Conservation (phyloP, 2,888 invertebrate genomes). For the Himalopsyche japonica region DNA sequence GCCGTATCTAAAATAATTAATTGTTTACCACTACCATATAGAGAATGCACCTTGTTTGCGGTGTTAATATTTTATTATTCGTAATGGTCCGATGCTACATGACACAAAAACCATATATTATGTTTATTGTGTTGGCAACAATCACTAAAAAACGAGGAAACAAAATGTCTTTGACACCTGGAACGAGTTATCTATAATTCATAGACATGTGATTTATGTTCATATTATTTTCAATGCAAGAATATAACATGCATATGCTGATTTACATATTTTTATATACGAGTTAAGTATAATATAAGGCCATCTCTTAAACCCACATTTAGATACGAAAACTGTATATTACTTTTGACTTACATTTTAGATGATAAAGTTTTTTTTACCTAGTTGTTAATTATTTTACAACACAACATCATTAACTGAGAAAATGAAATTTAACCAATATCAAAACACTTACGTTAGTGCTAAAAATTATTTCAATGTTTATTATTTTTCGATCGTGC, state of each 20-base stretch:
- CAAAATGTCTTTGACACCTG: conserved; percentile 21
- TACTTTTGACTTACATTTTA: background rate
- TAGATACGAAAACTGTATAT: background rate
- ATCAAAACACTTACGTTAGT: too few species aligned
- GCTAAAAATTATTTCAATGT: too few species aligned
- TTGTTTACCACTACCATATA: background rate
- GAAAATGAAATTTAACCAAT: too few species aligned
- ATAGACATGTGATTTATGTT: conserved; percentile 17
- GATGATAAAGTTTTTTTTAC: background rate
- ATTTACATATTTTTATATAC: background rate
- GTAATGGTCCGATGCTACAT: background rate
- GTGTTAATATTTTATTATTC: background rate
- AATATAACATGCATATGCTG: background rate
- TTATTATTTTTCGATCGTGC: too few species aligned
- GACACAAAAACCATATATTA: background rate
- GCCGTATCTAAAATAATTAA: too few species aligned
- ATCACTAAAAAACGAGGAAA: conserved; percentile 25
- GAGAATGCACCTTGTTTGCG: background rate
- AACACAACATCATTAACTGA: too few species aligned
- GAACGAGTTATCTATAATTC: conserved; percentile 21
- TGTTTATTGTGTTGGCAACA: background rate
- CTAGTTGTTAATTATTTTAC: too few species aligned
- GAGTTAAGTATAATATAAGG: background rate
- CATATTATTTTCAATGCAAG: conserved; percentile 11
- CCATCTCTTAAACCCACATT: background rate